These are phyloP conservation scores for Clytia hemisphaerica DNA, from an alignment of 30 jellyfish, hydroid and myxozoan genomes.

Conservation along the genomic window DNA sequence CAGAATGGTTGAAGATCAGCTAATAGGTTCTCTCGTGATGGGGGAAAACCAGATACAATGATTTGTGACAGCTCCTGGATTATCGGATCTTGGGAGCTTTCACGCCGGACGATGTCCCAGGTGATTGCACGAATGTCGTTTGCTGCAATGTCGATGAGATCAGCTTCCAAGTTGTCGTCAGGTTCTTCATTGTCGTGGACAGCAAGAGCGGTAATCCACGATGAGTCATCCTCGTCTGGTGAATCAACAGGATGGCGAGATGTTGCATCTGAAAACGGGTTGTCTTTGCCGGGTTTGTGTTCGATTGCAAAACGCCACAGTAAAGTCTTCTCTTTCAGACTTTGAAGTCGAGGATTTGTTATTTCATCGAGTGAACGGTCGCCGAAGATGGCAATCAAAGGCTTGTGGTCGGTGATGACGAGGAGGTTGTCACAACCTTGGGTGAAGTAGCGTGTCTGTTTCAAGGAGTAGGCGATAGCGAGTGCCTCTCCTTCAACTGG, in stretches of 20 bases:
- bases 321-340: background rate
- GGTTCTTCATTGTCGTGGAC: too few relatives aligned
- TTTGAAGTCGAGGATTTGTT: background rate
- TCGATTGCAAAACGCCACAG: background rate
- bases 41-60: too few relatives aligned
- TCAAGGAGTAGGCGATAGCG: background rate
- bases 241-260: background rate
- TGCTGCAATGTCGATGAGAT: too few relatives aligned
- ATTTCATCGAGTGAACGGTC: too few relatives aligned
- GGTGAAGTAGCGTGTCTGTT: background rate
- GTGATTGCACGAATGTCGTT: background rate
- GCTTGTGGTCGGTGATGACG: slow-evolving; percentile 18
- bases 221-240: too few relatives aligned
- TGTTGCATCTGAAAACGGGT: background rate
- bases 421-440: background rate
- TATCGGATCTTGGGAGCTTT: too few relatives aligned
- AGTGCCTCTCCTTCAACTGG: slow-evolving; percentile 6
- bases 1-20: too few relatives aligned
- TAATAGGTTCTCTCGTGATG: too few relatives aligned
- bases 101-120: slow-evolving; percentile 7
- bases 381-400: slow-evolving; percentile 1
- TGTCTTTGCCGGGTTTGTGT: background rate
- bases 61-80: too few relatives aligned
- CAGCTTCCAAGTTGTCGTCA: too few relatives aligned
- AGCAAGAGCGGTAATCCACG: too few relatives aligned